phyloP scores from a whole-genome alignment of 2,797 vertebrate species.

The Eremophila alpestris region DNA sequence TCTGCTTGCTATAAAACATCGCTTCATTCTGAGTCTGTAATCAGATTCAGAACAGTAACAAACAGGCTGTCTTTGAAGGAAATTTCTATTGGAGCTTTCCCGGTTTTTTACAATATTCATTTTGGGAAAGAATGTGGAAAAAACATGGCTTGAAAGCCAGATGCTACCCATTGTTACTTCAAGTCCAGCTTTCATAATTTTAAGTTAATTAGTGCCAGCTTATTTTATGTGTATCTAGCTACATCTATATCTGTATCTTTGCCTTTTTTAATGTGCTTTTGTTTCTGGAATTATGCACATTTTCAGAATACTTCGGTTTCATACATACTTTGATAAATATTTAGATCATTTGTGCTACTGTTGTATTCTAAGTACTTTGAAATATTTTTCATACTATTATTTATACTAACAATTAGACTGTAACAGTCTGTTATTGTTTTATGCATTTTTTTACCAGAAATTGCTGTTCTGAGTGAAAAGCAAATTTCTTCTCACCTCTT shows the following conservation, averaged over 20 bases:
- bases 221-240: background rate
- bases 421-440: background rate
- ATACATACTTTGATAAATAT: background rate
- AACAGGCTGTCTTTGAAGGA: slow-evolving; percentile 44
- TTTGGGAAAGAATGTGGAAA: slow-evolving; percentile 41
- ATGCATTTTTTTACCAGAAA: background rate
- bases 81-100: slow-evolving; percentile 48
- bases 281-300: background rate
- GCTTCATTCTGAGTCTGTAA: slow-evolving; percentile 29
- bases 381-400: background rate
- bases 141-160: background rate
- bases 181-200: background rate
- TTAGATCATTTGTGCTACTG: background rate
- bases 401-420: background rate
- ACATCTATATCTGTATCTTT: background rate
- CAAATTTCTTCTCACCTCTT: background rate
- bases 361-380: background rate
- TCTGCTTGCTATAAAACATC: slow-evolving; percentile 58
- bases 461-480: background rate
- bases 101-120: slow-evolving; percentile 34
- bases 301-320: background rate
- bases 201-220: background rate
- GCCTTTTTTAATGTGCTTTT: background rate
- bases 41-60: slow-evolving; percentile 52
- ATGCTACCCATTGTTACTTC: background rate